These are phyloP conservation scores for Drosophila fungiperda DNA, from an alignment of 2,888 invertebrate species.

Conservation along the genomic window DNA sequence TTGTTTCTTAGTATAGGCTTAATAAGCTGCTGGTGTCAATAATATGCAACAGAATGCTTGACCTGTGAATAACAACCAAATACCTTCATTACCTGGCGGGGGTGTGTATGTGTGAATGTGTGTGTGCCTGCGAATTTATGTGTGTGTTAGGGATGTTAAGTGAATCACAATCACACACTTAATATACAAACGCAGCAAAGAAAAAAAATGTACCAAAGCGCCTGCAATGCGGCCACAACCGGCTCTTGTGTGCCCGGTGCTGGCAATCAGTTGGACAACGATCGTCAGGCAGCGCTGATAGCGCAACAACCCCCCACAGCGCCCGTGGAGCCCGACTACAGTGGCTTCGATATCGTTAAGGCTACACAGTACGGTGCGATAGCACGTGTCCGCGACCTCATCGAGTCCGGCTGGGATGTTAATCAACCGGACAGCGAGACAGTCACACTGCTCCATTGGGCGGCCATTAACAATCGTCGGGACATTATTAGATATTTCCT, in stretches of 20 bases:
- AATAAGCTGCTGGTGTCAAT: conserved; percentile 32
- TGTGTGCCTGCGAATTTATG: conserved; percentile 9
- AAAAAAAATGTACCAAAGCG: conserved; percentile 89
- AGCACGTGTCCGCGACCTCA: conserved; percentile 92
- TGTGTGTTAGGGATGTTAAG: conserved; percentile 68
- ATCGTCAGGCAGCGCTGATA: conserved; percentile 86
- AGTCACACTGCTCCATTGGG: conserved; percentile 99
- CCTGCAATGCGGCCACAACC: conserved; percentile 89
- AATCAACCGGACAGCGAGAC: conserved; percentile 97
- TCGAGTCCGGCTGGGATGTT: conserved; percentile 97
- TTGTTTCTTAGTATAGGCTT: conserved; percentile 40
- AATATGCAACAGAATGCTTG: conserved; percentile 51
- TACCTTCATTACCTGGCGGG: conserved; percentile 59
- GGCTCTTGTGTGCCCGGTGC: conserved; percentile 87
- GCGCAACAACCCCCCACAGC: conserved; percentile 88
- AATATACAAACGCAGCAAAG: conserved; percentile 38
- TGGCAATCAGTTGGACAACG: conserved; percentile 87
- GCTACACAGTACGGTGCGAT: conserved; percentile 98
- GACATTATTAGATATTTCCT: conserved; percentile 96
- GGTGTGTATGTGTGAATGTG: conserved; percentile 44
- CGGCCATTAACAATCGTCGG: conserved; percentile 98
- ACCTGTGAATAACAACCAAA: conserved; percentile 49
- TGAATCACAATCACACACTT: conserved; percentile 70
- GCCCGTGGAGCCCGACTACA: conserved; percentile 90
- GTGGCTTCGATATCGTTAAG: conserved; percentile 95